These are phyloP conservation scores for Pseudochirops cupreus DNA, from an alignment of 2,797 vertebrate genomes.

Conservation along the genomic window DNA sequence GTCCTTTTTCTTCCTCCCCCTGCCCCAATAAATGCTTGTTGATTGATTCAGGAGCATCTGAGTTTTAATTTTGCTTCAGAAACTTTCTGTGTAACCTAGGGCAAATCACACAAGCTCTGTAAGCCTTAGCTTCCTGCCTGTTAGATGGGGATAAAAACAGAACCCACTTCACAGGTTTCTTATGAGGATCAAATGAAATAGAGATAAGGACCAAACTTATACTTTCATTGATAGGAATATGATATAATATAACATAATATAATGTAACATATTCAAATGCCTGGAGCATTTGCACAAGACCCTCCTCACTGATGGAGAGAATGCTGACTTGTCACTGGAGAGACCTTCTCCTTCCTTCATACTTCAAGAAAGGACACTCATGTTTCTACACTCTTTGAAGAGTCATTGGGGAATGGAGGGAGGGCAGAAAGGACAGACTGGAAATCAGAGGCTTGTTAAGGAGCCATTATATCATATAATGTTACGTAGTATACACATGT, in stretches of 20 bases:
- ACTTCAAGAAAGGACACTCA: neutral
- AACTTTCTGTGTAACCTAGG: neutral
- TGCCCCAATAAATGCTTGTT: neutral
- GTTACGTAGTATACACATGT: too few species aligned
- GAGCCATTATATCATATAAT: neutral
- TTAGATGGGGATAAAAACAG: neutral
- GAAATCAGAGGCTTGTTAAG: neutral
- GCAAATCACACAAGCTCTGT: neutral
- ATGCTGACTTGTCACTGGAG: neutral
- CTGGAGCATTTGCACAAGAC: neutral
- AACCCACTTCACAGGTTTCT: neutral
- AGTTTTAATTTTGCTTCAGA: neutral
- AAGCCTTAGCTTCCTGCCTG: neutral
- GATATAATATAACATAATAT: too few species aligned
- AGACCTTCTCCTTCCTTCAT: neutral
- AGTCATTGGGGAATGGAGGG: neutral
- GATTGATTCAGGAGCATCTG: neutral
- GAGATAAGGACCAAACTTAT: neutral
- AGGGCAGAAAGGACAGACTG: neutral
- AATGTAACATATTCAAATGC: too few species aligned
- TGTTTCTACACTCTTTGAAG: neutral
- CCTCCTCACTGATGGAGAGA: neutral
- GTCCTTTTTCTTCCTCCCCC: neutral
- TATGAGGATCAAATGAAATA: neutral
- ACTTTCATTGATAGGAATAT: neutral